Base-by-base conservation (phyloP, 1,140 invertebrate genomes). In the Diabrotica undecimpunctata region DNA sequence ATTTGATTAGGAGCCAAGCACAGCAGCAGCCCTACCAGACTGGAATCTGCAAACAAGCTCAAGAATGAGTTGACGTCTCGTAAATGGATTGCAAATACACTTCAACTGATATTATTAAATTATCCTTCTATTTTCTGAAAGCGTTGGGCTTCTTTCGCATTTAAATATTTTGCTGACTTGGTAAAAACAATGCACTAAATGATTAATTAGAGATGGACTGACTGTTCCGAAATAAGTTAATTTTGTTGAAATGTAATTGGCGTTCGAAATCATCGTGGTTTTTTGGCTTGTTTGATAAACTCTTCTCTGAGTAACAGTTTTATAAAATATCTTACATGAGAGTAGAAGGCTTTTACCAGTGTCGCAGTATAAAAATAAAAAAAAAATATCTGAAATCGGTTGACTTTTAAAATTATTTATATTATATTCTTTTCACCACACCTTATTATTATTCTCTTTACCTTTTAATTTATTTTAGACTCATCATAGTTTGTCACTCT, bases 21-120 rank as follows among this genome's bases (percentile, higher is more conserved):
- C 9, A 51, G 9, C 46, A 10, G 12, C 46, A 51, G 12, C 12
- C 9, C 2, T 10, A 51, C 46, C 12, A 12, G 9, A 51, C 9
- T 51, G 9, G 12, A 9, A 12, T 9, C 46, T 10, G 9, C 46
- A 25, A 25, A 25, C 25, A 25, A 25, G 25, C 25, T 25, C 25
- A 25, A 58, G 56, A 41, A n/a, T 6, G 39, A 58, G 56, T 37
- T 58, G 56, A 37, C 36, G 56, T 37, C 13, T 58, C 36, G 35
- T 58, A 41, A 58, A 58, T 58, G 56, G 36, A 58, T 58, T 14
- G 56, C 36, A 58, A 58, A 58, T 58, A 58, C 56, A 37, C 56
- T 58, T 58, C 56, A 58, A 58, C 56, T 11, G 56, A 58, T 35
- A 58, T 58, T 58, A 58, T 58, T 58, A n/a, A 38, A 58, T 58